Conservation (phyloP, 2,888 invertebrate species). For the Cephus rjabovi region DNA sequence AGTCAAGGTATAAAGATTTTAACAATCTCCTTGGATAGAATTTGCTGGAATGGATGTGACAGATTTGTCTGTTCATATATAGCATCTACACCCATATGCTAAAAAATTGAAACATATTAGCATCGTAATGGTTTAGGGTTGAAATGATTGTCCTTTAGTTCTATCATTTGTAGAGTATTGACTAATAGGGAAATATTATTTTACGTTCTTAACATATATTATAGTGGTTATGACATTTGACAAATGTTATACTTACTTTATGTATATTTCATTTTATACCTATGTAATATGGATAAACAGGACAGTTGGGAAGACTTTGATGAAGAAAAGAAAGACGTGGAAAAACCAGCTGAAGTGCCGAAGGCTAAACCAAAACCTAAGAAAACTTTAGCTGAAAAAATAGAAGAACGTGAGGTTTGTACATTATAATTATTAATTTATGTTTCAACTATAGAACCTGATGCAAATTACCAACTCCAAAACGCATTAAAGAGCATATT, state of each 20-base stretch:
- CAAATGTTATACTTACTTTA: not conserved
- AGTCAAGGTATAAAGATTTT: conserved; percentile 75
- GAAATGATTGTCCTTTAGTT: not conserved
- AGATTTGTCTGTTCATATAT: not conserved
- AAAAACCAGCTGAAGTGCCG: conserved; percentile 73
- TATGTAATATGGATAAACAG: conserved; percentile 66
- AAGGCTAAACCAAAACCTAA: conserved; percentile 78
- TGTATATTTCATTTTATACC: not conserved
- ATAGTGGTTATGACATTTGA: not conserved
- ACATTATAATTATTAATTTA: conserved; percentile 13
- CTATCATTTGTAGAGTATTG: not conserved
- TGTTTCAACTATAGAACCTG: not conserved
- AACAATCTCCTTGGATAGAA: not conserved
- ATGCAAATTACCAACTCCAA: not conserved
- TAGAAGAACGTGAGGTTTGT: conserved; percentile 88
- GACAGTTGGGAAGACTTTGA: conserved; percentile 96
- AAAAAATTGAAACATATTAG: not conserved
- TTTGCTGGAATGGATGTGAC: not conserved
- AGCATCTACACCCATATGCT: not conserved
- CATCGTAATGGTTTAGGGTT: not conserved
- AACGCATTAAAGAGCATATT: not conserved
- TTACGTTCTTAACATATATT: not conserved
- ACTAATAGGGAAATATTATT: too few relatives aligned
- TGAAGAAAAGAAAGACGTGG: conserved; percentile 83
- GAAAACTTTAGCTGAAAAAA: conserved; percentile 81